Evolutionary conservation across 1,140 invertebrate species (phyloP).

Genomic region (Ceratina japonica): DNA sequence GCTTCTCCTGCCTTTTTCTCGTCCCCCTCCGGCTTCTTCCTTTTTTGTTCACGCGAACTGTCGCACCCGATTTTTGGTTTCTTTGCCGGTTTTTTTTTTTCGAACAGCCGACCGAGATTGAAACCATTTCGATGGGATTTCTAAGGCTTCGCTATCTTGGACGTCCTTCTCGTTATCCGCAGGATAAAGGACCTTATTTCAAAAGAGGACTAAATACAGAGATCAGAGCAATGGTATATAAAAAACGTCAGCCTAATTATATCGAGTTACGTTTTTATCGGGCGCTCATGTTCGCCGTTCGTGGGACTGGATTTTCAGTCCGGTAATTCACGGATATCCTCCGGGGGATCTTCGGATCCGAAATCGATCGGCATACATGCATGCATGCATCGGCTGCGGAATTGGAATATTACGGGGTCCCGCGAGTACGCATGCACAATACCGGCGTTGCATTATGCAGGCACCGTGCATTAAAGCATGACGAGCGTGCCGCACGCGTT

Average conservation of each 20-base stretch:
- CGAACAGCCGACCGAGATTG: neutral
- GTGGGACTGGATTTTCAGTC: neutral
- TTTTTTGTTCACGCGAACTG: neutral
- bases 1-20: neutral
- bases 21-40: neutral
- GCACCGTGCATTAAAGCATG: slow-evolving; percentile 29
- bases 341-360: neutral
- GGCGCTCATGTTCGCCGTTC: neutral
- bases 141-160: no score
- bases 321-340: slow-evolving; percentile 16
- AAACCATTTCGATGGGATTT: no score
- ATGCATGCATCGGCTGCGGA: neutral
- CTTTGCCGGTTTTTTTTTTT: neutral
- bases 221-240: no score
- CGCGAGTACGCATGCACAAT: slow-evolving; percentile 6
- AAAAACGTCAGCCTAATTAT: no score
- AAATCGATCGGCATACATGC: slow-evolving; percentile 9
- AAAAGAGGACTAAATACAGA: no score
- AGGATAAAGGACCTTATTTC: no score
- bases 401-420: slow-evolving; percentile 15
- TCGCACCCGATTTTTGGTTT: neutral
- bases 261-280: slow-evolving; percentile 10
- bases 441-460: slow-evolving; percentile 42
- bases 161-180: no score
- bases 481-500: slow-evolving; percentile 41